These are phyloP conservation scores for Leptinotarsa haldemani DNA, from an alignment of 2,888 invertebrate genomes.

Conservation along the genomic window DNA sequence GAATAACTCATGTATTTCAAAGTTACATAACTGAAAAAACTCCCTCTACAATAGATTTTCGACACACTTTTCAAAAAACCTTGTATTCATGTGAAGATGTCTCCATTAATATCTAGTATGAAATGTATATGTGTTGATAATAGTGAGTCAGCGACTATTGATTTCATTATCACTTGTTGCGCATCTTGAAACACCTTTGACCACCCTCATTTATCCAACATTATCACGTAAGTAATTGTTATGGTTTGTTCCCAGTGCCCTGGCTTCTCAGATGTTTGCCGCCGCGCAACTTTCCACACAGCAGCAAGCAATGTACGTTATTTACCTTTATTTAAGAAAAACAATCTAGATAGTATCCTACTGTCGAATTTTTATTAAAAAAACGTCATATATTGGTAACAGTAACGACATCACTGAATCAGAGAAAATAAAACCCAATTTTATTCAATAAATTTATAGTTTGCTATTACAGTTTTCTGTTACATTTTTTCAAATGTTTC, in stretches of 20 bases:
- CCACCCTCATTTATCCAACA: constrained; percentile 29
- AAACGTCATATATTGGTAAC: neutral
- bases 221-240: constrained; percentile 57
- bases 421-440: no score
- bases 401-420: neutral
- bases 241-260: constrained; percentile 87
- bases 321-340: constrained; percentile 35
- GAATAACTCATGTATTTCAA: no score
- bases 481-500: no score
- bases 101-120: no score
- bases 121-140: neutral
- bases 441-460: neutral
- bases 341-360: constrained; percentile 27
- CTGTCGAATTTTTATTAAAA: constrained; percentile 36
- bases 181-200: constrained; percentile 1
- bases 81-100: no score
- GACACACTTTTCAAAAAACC: no score
- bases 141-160: neutral
- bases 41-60: no score
- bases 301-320: constrained; percentile 93
- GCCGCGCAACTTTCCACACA: constrained; percentile 91
- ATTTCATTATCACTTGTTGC: constrained; percentile 6
- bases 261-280: constrained; percentile 96
- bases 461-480: neutral
- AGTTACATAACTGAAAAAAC: no score